Conservation (phyloP, 2,113 vertebrate species). For the Clarias gariepinus region DNA sequence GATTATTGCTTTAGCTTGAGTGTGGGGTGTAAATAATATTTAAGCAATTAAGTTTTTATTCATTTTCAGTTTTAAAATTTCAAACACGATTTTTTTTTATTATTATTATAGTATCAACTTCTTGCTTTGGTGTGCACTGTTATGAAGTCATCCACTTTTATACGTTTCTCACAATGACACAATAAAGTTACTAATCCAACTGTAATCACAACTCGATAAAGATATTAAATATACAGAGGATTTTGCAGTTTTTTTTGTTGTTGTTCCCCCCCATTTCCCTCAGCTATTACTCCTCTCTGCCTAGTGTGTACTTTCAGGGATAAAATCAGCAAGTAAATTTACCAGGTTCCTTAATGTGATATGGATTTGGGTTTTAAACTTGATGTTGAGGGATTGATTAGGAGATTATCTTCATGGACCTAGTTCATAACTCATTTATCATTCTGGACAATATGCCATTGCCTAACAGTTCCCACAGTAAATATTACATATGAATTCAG, state of each 20-base stretch:
- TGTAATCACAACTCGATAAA: not conserved
- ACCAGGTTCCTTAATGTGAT: not conserved
- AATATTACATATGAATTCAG: not conserved
- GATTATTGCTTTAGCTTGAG: conserved; percentile 54
- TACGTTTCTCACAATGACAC: conserved; percentile 71
- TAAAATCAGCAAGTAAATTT: not conserved
- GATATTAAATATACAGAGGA: not conserved
- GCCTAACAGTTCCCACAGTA: not conserved
- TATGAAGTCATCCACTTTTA: conserved; percentile 64
- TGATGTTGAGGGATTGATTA: too few species aligned
- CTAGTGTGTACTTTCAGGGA: not conserved
- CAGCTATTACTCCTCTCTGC: not conserved
- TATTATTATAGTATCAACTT: conserved; percentile 27
- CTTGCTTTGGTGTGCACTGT: conserved; percentile 60
- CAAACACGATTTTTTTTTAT: conserved; percentile 52
- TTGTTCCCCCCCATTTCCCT: not conserved
- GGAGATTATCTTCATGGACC: not conserved
- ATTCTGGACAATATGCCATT: not conserved
- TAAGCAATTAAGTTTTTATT: conserved; percentile 53
- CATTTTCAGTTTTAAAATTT: conserved; percentile 51
- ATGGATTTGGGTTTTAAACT: not conserved
- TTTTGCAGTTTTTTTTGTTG: not conserved
- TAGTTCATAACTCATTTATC: not conserved
- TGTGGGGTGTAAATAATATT: conserved; percentile 53
- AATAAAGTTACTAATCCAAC: conserved; percentile 73